These are phyloP conservation scores for Eupristina koningsbergeri DNA, from an alignment of 1,140 invertebrate species.

Conservation along the genomic window DNA sequence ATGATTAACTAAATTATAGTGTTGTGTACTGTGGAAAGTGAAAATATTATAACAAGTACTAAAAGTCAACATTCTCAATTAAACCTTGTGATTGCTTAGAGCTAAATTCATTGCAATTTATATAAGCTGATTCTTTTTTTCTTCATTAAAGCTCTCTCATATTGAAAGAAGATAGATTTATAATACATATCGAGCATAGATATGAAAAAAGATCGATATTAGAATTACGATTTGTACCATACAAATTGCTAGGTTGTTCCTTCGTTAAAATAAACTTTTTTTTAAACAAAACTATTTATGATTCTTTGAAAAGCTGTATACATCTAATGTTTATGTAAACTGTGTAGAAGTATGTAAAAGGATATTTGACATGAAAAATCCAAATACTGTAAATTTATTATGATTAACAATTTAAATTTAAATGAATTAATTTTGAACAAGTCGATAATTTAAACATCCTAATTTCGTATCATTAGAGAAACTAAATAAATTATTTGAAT, in stretches of 20 bases:
- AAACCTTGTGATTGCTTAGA: background rate
- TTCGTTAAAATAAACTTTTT: background rate
- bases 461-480: background rate
- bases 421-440: background rate
- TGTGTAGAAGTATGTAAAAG: background rate
- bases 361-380: background rate
- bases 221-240: background rate
- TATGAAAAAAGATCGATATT: background rate
- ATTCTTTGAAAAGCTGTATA: too few species aligned
- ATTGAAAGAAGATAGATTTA: background rate
- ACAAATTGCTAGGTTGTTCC: background rate
- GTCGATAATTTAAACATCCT: background rate
- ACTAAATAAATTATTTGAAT: background rate
- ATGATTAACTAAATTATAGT: background rate
- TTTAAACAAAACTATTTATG: background rate
- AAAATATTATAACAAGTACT: background rate
- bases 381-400: background rate
- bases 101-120: background rate
- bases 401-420: background rate
- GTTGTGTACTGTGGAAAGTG: background rate
- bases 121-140: background rate
- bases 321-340: too few species aligned
- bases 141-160: background rate
- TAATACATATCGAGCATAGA: background rate
- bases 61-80: background rate